Percentiles rank a stretch among this genome's conserved stretches.
Conservation (phyloP, 2,113 vertebrate species). For the Antechinus flavipes region DNA sequence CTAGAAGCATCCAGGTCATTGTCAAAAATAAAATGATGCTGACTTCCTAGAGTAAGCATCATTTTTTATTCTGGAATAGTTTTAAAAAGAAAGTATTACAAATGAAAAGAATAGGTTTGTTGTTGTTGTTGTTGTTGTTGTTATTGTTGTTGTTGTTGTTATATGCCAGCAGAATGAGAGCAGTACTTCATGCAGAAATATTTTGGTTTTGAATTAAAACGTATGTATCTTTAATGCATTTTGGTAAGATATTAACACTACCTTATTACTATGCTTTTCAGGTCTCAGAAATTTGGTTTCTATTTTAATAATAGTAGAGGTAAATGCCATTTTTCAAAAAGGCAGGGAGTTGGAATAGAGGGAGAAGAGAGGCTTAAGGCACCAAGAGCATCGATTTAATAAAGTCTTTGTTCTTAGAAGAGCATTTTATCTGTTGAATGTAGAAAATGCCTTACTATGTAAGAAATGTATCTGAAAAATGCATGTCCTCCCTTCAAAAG, state of each 20-base stretch:
- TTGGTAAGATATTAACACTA: background rate
- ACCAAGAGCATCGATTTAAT: background rate
- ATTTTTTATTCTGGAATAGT: background rate
- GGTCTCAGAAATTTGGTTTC: background rate
- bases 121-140: too few species aligned
- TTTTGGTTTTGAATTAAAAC: slow-evolving; percentile 7
- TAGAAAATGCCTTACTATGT: background rate
- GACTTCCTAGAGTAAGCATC: background rate
- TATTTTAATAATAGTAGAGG: background rate
- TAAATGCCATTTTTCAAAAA: background rate
- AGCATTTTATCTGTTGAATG: background rate
- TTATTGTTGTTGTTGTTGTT: background rate
- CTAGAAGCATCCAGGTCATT: background rate
- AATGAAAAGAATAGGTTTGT: background rate
- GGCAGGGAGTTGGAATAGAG: background rate
- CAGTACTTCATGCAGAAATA: background rate
- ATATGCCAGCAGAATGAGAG: slow-evolving; percentile 8
- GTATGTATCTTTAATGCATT: background rate
- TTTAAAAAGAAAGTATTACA: background rate
- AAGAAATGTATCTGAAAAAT: background rate
- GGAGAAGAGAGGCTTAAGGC: background rate
- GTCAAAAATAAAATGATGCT: background rate
- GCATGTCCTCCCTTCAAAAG: background rate
- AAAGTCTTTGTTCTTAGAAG: background rate
- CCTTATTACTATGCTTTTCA: background rate